Conservation (phyloP, 2,888 invertebrate species). For the Drosophila melanosoma region DNA sequence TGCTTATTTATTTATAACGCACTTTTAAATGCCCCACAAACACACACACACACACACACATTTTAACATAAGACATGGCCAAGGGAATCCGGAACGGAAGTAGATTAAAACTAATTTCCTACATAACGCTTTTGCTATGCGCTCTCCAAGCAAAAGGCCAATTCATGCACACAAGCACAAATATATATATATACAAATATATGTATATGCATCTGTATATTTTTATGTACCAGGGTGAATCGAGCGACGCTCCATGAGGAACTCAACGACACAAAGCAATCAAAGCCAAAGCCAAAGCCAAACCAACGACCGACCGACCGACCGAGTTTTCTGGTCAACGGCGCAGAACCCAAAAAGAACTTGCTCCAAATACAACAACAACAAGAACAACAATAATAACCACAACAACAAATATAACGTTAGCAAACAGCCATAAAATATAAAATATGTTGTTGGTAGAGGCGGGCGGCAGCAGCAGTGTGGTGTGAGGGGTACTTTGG, state of each 20-base stretch:
- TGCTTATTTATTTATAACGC: conserved; percentile 72
- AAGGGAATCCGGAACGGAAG: conserved; percentile 61
- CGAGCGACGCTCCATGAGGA: conserved; percentile 24
- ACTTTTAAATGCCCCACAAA: conserved; percentile 60
- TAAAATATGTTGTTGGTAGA: conserved; percentile 36
- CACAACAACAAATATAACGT: conserved; percentile 37
- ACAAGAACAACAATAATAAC: conserved; percentile 20
- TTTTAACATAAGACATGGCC: conserved; percentile 18
- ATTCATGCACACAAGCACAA: conserved; percentile 20
- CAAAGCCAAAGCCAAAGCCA: conserved; percentile 65
- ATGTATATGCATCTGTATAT: not conserved
- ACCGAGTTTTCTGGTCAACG: conserved; percentile 60
- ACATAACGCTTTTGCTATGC: conserved; percentile 50
- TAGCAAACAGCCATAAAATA: conserved; percentile 67
- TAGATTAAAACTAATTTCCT: conserved; percentile 78
- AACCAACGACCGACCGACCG: conserved; percentile 51
- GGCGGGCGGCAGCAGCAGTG: conserved; percentile 1
- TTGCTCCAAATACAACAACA: conserved; percentile 39
- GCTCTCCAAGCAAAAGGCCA: conserved; percentile 25
- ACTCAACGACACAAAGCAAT: conserved; percentile 71
- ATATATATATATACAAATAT: not conserved
- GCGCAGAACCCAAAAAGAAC: conserved; percentile 62
- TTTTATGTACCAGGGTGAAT: conserved; percentile 9
- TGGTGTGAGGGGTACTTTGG: not conserved
- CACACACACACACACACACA: conserved; percentile 15